These are phyloP conservation scores for Bos indicus DNA, from an alignment of 2,113 vertebrate genomes.

Conservation along the genomic window DNA sequence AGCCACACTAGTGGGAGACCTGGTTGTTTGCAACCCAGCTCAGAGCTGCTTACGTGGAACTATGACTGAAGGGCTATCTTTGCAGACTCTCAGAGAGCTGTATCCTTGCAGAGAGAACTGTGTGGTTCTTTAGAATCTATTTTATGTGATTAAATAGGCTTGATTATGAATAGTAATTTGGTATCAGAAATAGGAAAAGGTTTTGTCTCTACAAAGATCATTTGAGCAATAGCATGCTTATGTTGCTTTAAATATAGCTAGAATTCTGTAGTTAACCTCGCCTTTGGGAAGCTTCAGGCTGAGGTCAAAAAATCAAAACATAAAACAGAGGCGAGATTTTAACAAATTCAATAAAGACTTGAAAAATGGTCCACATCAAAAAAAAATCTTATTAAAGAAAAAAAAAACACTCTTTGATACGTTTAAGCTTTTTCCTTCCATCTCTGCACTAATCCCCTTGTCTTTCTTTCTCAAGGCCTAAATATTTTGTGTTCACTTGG, in stretches of 20 bases:
- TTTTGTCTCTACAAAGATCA: neutral
- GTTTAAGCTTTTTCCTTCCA: neutral
- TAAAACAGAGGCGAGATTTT: neutral
- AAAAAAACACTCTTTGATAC: neutral
- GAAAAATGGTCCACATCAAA: neutral
- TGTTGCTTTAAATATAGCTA: neutral
- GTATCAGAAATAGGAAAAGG: neutral
- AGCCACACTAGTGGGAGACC: fast-evolving
- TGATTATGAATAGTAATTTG: conserved; percentile 23
- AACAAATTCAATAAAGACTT: neutral
- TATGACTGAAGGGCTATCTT: neutral
- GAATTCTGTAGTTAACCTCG: neutral
- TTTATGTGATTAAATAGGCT: neutral
- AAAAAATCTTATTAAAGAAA: neutral
- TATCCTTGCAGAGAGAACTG: neutral
- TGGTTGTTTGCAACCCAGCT: neutral
- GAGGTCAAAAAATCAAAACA: neutral
- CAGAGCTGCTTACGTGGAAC: neutral
- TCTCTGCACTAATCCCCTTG: neutral
- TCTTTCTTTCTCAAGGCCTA: neutral
- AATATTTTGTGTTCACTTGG: neutral
- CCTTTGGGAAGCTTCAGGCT: neutral
- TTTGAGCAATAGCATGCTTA: neutral
- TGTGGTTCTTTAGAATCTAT: neutral
- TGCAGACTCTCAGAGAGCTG: neutral